Conservation (phyloP, 1,140 invertebrate species). For the Drosophila triauraria region DNA sequence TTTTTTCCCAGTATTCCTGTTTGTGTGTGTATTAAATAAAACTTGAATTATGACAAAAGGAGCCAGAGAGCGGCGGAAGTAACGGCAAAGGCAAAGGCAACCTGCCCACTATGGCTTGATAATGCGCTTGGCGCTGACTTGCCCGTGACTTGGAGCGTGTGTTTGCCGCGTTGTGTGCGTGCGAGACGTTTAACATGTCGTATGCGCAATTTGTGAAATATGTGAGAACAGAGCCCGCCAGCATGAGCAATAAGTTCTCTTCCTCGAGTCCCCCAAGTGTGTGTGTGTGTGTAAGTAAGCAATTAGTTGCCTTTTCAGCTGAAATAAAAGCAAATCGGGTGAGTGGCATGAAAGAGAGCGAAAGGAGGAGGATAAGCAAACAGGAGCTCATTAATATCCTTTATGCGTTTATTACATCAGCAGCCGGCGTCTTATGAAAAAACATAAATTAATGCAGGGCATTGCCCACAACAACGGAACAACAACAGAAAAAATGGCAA, state of each 20-base stretch:
- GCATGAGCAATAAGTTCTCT: slow-evolving; percentile 72
- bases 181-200: slow-evolving; percentile 78
- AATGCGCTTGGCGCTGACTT: slow-evolving; percentile 69
- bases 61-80: slow-evolving; percentile 21
- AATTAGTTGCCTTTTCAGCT: slow-evolving; percentile 83
- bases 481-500: slow-evolving; percentile 41
- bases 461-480: slow-evolving; percentile 21
- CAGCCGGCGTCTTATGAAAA: slow-evolving; percentile 63
- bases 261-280: neutral
- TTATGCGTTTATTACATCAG: slow-evolving; percentile 81
- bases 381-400: slow-evolving; percentile 81
- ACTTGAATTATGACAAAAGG: slow-evolving; percentile 78
- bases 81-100: slow-evolving; percentile 31
- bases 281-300: slow-evolving; percentile 67
- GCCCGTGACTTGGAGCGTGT: slow-evolving; percentile 41
- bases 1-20: slow-evolving; percentile 17
- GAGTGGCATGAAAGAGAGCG: slow-evolving; percentile 8
- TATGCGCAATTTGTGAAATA: slow-evolving; percentile 84
- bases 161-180: slow-evolving; percentile 39
- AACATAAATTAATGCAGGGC: slow-evolving; percentile 72
- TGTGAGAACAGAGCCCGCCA: slow-evolving; percentile 63
- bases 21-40: slow-evolving; percentile 70
- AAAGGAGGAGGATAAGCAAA: slow-evolving; percentile 56
- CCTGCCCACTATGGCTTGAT: slow-evolving; percentile 65
- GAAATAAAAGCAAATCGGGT: slow-evolving; percentile 77